A percentile compares a stretch with the other conserved stretches of the same genome.
These are phyloP conservation scores for Chloroclystis v-ata DNA, from an alignment of 2,888 invertebrate species.

Conservation along the genomic window DNA sequence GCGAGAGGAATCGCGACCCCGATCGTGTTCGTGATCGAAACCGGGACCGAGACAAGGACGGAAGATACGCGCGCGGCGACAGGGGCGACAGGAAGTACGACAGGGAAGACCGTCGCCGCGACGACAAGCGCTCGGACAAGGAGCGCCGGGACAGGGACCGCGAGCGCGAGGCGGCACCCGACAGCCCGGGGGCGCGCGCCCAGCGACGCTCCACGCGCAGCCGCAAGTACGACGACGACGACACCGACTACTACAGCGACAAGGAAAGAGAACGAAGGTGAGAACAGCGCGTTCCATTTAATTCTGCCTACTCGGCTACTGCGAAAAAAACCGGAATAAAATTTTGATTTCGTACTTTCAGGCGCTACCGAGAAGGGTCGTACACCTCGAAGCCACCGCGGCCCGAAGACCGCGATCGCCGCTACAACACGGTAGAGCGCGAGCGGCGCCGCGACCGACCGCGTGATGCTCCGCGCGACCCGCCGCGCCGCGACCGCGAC, in stretches of 20 bases:
- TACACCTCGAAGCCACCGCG: constrained; percentile 65
- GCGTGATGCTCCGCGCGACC: constrained; percentile 56
- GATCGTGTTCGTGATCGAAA: constrained; percentile 38
- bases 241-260: constrained; percentile 83
- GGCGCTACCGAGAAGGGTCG: constrained; percentile 73
- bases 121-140: constrained; percentile 50
- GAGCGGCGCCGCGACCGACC: constrained; percentile 39
- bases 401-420: constrained; percentile 47
- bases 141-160: constrained; percentile 40
- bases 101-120: constrained; percentile 38
- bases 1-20: constrained; percentile 47
- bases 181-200: constrained; percentile 54
- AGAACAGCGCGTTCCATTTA: constrained; percentile 2
- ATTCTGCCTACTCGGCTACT: background rate
- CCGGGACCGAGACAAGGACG: constrained; percentile 48
- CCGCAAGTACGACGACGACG: constrained; percentile 81
- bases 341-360: constrained; percentile 23
- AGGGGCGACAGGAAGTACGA: constrained; percentile 43
- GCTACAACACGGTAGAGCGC: constrained; percentile 39
- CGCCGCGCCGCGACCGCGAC: constrained; percentile 39
- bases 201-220: constrained; percentile 58
- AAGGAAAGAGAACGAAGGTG: constrained; percentile 77
- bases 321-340: background rate
- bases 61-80: constrained; percentile 55
- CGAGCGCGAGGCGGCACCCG: constrained; percentile 52